Percentiles rank a stretch among this genome's conserved stretches.
Evolutionary conservation across 92 coral and sea anemone genomes (phyloP).

Genomic region (Porites divaricata): DNA sequence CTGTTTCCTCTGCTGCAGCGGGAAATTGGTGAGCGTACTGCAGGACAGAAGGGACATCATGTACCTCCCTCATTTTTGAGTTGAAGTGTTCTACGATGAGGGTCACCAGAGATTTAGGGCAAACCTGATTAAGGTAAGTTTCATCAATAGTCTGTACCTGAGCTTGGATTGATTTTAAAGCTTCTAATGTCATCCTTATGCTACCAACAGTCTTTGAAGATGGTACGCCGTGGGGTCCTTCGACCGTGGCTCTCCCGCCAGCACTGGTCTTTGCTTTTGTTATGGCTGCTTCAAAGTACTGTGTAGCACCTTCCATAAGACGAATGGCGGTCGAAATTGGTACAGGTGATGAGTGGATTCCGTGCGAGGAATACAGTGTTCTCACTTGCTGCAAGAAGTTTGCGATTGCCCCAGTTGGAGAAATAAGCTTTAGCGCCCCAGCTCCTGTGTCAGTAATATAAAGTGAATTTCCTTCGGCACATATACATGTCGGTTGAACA

Average conservation of each 20-base stretch:
- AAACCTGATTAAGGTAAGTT: background rate
- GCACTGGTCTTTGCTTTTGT: background rate
- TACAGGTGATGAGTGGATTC: background rate
- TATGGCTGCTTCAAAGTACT: background rate
- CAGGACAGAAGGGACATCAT: conserved; percentile 39
- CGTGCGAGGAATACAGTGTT: background rate
- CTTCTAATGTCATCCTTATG: conserved; percentile 24
- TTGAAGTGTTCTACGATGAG: conserved; percentile 50
- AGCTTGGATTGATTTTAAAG: background rate
- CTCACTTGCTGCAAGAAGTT: background rate
- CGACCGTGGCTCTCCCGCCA: conserved; percentile 27
- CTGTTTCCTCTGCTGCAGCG: conserved; percentile 47
- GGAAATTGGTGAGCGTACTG: conserved; percentile 51
- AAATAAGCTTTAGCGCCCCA: background rate
- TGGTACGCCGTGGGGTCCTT: conserved; percentile 7
- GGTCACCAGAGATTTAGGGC: conserved; percentile 45
- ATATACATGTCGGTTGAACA: background rate
- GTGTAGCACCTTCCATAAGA: background rate
- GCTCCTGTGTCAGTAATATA: conserved; percentile 5
- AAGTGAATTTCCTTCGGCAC: background rate
- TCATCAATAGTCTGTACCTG: background rate
- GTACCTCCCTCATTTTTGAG: conserved; percentile 49
- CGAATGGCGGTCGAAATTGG: background rate
- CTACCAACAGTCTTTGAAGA: conserved; percentile 32
- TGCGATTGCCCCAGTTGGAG: background rate